Evolutionary conservation across 2,888 invertebrate species (phyloP).

Genomic region (Drosophila paramelanica): DNA sequence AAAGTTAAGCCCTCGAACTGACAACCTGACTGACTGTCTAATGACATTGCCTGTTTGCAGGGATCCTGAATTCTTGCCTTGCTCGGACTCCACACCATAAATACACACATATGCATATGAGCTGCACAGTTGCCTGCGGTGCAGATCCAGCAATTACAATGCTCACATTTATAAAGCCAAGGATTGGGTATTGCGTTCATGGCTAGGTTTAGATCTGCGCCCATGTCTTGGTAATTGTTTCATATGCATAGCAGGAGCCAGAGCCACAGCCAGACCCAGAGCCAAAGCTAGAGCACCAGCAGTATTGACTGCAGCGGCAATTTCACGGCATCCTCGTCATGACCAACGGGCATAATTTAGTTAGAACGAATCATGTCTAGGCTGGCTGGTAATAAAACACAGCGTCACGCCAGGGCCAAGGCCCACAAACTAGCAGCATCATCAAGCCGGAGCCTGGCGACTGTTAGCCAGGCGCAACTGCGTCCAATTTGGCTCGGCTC

Average conservation of each 20-base stretch:
- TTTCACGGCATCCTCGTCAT: constrained; percentile 72
- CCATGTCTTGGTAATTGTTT: constrained; percentile 78
- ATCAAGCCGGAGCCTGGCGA: constrained; percentile 4
- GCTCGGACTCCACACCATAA: constrained; percentile 35
- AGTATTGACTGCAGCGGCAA: constrained; percentile 47
- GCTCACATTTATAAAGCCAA: constrained; percentile 59
- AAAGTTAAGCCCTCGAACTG: constrained; percentile 43
- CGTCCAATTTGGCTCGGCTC: constrained; percentile 65
- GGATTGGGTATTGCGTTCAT: constrained; percentile 37
- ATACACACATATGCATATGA: constrained; percentile 61
- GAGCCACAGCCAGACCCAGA: constrained; percentile 15
- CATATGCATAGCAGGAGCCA: constrained; percentile 63
- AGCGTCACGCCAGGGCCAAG: constrained; percentile 71
- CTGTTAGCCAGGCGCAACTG: constrained; percentile 64
- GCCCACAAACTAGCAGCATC: constrained; percentile 33
- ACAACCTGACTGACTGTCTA: constrained; percentile 67
- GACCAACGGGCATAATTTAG: constrained; percentile 80
- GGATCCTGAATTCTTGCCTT: constrained; percentile 2
- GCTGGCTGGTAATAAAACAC: constrained; percentile 74
- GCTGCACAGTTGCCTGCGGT: constrained; percentile 28
- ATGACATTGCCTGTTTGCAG: constrained; percentile 64
- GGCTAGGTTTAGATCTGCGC: constrained; percentile 26
- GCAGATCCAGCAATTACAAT: constrained; percentile 70
- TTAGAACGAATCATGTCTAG: constrained; percentile 80
- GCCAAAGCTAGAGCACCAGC: constrained; percentile 28